Evolutionary conservation across 2,797 vertebrate genomes (phyloP), one percentile per base, ranked within the genome.

Genomic region (Alcedo atthis): DNA sequence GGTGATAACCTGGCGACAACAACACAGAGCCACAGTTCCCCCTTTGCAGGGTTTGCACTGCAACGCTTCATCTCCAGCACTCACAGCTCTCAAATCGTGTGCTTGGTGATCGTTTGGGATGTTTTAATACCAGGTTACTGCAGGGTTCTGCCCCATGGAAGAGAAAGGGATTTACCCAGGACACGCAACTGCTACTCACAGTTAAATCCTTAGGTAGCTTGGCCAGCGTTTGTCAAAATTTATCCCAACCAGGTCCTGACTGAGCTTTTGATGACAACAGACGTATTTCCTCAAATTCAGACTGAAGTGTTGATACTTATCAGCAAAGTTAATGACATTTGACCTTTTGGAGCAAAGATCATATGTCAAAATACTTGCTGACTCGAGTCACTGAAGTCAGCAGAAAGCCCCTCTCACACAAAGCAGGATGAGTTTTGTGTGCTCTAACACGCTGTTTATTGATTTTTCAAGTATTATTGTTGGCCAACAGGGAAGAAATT

Each of bases 401-500:
- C 83, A 95, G 89, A 94, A 90, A 87, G 26, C 32, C 71, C 32
- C 74, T n/a, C 64, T 83, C 33, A 5, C 81, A 82, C 21, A 53
- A 85, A 46, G 59, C 63, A 62, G n/a, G 87, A 87, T 64, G 93
- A 82, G 67, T 83, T 82, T 42, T 0, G 8, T 78, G 62, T 49
- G 64, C 88, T 93, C 85, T 88, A 66, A 86, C 85, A 61, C 0
- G 12, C 83, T 87, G 84, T 93, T 92, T 93, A 92, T 96, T 95
- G 87, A 77, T 94, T 90, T 93, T 96, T 90, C 19, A 3, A 45
- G 26, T 93, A 71, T 92, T 93, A 87, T 97, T 80, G 74, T 95
- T 96, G 97, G 97, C 95, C 98, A 97, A 98, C 97, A 97, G 97
- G 95, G 97, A 97, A 81, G 96, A 98, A 97, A 98, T 98, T 97